Conservation (phyloP, 2,888 invertebrate species). For the Parnassius smintheus region DNA sequence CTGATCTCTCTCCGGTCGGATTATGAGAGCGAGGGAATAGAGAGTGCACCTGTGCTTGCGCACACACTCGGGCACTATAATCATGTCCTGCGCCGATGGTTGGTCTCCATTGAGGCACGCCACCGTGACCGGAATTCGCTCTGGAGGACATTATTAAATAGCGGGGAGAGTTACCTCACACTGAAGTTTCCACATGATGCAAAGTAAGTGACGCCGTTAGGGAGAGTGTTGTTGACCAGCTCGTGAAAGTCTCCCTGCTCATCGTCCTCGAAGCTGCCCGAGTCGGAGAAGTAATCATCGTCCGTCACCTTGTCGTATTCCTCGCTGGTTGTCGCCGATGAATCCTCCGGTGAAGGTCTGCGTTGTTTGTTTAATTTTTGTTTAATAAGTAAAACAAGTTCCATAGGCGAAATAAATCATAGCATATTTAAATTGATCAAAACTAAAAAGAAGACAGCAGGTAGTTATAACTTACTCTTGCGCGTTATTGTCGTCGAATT, state of each 20-base stretch:
- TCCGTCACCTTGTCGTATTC: slow-evolving; percentile 48
- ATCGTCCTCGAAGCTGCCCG: slow-evolving; percentile 55
- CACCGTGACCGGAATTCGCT: too few species aligned
- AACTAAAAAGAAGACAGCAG: not conserved
- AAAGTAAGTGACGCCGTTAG: slow-evolving; percentile 42
- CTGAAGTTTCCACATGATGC: slow-evolving; percentile 65
- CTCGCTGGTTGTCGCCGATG: slow-evolving; percentile 55
- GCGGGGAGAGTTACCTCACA: slow-evolving; percentile 44
- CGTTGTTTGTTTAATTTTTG: not conserved
- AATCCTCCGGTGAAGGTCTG: slow-evolving; percentile 49
- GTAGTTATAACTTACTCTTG: slow-evolving; percentile 19
- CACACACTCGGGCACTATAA: too few species aligned
- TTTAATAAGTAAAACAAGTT: not conserved
- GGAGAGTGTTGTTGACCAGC: slow-evolving; percentile 50
- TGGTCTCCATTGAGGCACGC: too few species aligned
- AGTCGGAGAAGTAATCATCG: slow-evolving; percentile 58
- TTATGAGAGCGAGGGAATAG: too few species aligned
- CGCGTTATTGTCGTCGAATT: slow-evolving; percentile 15
- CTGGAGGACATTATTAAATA: too few species aligned
- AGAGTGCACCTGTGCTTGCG: too few species aligned
- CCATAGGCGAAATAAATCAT: too few species aligned
- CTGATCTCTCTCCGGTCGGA: too few species aligned
- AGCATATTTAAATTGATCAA: too few species aligned
- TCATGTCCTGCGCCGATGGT: too few species aligned
- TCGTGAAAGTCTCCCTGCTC: slow-evolving; percentile 63